Evolutionary conservation across 1,140 invertebrate species (phyloP).

Genomic region (Drosophila ohnishii): DNA sequence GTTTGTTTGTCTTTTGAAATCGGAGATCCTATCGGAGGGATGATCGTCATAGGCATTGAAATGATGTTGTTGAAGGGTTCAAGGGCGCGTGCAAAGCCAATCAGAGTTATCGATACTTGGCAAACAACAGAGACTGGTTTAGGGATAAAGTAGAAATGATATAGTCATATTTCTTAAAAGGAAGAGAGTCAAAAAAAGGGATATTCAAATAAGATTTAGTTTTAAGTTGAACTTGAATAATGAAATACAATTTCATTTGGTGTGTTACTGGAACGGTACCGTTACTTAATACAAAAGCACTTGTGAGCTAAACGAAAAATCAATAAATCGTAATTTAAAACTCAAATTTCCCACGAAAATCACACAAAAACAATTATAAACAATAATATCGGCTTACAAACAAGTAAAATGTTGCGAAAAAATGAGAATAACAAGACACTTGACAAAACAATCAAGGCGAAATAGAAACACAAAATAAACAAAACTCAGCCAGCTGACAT

Average conservation of each 20-base stretch:
- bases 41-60: slow-evolving; percentile 1
- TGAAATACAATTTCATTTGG: too few relatives aligned
- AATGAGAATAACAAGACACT: slow-evolving; percentile 20
- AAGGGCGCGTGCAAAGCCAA: slow-evolving; percentile 23
- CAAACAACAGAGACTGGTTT: neutral
- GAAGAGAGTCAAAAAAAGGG: neutral
- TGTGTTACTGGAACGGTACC: too few relatives aligned
- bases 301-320: slow-evolving; percentile 9
- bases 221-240: too few relatives aligned
- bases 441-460: slow-evolving; percentile 45
- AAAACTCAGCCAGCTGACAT: slow-evolving; percentile 52
- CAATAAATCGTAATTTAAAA: neutral
- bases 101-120: slow-evolving; percentile 11
- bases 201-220: neutral
- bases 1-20: slow-evolving; percentile 31
- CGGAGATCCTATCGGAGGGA: slow-evolving; percentile 5
- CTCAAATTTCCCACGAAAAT: slow-evolving; percentile 12
- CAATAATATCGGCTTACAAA: slow-evolving; percentile 26
- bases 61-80: neutral
- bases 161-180: neutral
- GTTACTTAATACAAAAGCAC: slow-evolving; percentile 13
- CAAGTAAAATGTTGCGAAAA: slow-evolving; percentile 29
- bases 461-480: slow-evolving; percentile 36
- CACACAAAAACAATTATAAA: slow-evolving; percentile 4
- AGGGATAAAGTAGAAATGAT: neutral